Percentiles rank a stretch among this genome's conserved stretches.
Evolutionary conservation across 1,140 invertebrate species (phyloP).

Genomic region (Cydia splendana): DNA sequence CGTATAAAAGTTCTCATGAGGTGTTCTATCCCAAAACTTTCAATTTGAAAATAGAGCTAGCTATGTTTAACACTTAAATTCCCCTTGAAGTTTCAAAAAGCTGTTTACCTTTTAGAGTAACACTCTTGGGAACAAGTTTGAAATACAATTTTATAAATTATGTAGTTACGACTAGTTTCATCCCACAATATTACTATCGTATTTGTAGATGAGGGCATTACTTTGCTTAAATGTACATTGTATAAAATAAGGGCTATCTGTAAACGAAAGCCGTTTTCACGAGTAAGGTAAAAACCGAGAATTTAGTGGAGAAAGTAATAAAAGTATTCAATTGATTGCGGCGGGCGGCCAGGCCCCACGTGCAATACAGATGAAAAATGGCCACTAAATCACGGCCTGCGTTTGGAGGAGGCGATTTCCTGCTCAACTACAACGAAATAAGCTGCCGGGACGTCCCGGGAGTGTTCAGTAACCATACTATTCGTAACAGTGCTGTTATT

Average conservation of each 20-base stretch:
- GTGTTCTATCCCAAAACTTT: not conserved
- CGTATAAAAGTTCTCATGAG: not conserved
- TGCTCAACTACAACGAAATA: slow-evolving; percentile 33
- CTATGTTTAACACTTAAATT: not conserved
- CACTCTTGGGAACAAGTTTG: not conserved
- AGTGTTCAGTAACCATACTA: slow-evolving; percentile 18
- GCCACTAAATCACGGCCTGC: slow-evolving; percentile 47
- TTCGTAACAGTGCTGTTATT: slow-evolving; percentile 4
- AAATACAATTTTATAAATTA: not conserved
- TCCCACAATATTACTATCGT: not conserved
- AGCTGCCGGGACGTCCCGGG: slow-evolving; percentile 3
- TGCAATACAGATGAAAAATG: slow-evolving; percentile 61
- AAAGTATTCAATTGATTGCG: slow-evolving; percentile 48
- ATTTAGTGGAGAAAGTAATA: slow-evolving; percentile 38
- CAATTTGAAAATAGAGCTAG: not conserved
- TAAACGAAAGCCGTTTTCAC: not conserved
- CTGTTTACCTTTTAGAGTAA: not conserved
- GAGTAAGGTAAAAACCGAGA: not conserved
- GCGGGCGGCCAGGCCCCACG: slow-evolving; percentile 39
- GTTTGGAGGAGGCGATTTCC: slow-evolving; percentile 35
- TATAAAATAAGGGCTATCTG: not conserved
- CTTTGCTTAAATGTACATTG: too few species aligned
- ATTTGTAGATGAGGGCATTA: not conserved
- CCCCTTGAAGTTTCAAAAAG: not conserved
- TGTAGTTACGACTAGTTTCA: not conserved